A percentile compares a stretch with the other conserved stretches of the same genome.
These are phyloP conservation scores for Rhinolophus sinicus DNA, from an alignment of 2,113 vertebrate species.

Conservation along the genomic window DNA sequence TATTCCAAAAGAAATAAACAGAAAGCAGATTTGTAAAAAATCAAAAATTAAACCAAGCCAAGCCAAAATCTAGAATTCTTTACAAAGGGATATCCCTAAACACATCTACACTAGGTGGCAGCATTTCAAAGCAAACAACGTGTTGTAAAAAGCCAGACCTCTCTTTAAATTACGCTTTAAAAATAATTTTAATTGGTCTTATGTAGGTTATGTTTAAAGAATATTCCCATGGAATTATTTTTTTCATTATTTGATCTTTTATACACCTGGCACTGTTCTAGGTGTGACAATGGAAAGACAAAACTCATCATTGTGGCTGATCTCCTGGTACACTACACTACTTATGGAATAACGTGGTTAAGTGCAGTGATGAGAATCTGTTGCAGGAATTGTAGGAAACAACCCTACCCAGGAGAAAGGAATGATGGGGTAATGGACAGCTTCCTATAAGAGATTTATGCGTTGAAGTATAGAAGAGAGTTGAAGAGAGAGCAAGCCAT, in stretches of 20 bases:
- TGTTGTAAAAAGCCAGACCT: not conserved
- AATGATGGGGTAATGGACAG: not conserved
- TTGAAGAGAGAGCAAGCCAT: conserved; percentile 18
- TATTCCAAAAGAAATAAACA: conserved; percentile 28
- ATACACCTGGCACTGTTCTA: not conserved
- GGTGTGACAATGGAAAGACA: not conserved
- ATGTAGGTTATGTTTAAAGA: not conserved
- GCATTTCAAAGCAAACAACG: conserved; percentile 67
- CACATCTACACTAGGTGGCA: conserved; percentile 88
- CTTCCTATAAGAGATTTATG: not conserved
- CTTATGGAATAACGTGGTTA: not conserved
- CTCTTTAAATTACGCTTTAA: conserved; percentile 23
- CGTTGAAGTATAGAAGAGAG: not conserved
- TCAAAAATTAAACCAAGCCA: not conserved
- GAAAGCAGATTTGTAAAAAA: not conserved
- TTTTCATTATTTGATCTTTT: not conserved
- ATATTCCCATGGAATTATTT: not conserved
- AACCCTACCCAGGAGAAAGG: not conserved
- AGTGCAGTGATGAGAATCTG: not conserved
- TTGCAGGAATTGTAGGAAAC: not conserved
- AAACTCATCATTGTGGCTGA: not conserved
- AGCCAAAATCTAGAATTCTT: conserved; percentile 17
- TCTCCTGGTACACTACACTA: not conserved
- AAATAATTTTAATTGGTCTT: conserved; percentile 27
- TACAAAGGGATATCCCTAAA: not conserved